Conservation (phyloP, 2,113 vertebrate genomes). For the Microcebus griseorufus region DNA sequence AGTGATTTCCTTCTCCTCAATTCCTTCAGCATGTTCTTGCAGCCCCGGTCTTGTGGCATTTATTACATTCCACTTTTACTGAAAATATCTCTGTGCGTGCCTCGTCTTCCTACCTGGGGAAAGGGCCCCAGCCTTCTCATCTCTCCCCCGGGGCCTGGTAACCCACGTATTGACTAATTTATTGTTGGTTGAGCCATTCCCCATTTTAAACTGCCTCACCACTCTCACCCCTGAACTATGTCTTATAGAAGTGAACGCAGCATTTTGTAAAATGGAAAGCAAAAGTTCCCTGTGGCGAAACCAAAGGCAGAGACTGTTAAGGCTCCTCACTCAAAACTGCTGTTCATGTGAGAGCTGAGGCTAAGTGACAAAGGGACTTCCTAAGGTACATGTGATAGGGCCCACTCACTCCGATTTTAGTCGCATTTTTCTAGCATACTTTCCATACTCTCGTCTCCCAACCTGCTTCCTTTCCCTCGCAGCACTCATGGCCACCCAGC, state of each 20-base stretch:
- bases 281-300: neutral
- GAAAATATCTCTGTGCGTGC: neutral
- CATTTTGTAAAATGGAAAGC: neutral
- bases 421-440: neutral
- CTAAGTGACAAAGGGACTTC: neutral
- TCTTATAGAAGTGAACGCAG: neutral
- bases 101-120: neutral
- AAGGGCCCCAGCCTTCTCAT: neutral
- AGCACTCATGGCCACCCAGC: neutral
- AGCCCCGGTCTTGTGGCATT: neutral
- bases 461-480: neutral
- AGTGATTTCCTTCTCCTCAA: conserved; percentile 1
- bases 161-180: neutral
- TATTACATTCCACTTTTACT: neutral
- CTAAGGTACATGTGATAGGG: neutral
- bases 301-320: neutral
- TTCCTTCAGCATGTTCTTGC: neutral
- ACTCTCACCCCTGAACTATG: neutral
- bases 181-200: neutral
- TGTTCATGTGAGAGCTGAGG: neutral
- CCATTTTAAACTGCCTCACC: neutral
- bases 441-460: neutral
- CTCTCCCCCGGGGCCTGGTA: neutral
- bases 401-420: neutral
- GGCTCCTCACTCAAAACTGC: neutral